Conservation (phyloP, 2,888 invertebrate genomes). For the Brachyptera risi region DNA sequence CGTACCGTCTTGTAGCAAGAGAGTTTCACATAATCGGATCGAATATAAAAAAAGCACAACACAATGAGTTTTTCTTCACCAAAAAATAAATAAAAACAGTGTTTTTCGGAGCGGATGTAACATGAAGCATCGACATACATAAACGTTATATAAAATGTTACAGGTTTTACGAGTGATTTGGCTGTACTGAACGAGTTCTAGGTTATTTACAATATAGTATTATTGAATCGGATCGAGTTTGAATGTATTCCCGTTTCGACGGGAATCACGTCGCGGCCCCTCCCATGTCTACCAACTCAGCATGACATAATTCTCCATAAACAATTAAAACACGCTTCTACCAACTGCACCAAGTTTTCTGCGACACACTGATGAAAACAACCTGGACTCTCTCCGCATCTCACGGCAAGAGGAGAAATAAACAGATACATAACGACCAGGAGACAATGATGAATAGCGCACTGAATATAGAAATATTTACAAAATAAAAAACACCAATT, state of each 20-base stretch:
- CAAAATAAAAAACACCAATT: slow-evolving; percentile 36
- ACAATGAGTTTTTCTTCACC: slow-evolving; percentile 27
- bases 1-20: too few species aligned
- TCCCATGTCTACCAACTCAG: slow-evolving; percentile 15
- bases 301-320: slow-evolving; percentile 7
- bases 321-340: slow-evolving; percentile 1
- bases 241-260: neutral
- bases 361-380: slow-evolving; percentile 5
- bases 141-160: slow-evolving; percentile 7
- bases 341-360: neutral
- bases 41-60: slow-evolving; percentile 29
- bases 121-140: neutral
- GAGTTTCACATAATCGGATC: too few species aligned
- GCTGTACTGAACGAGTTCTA: slow-evolving; percentile 3
- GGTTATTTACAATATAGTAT: neutral
- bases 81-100: slow-evolving; percentile 19
- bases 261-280: slow-evolving; percentile 6
- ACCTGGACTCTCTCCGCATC: neutral
- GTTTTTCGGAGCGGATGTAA: neutral
- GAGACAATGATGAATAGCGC: slow-evolving; percentile 38
- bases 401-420: slow-evolving; percentile 37
- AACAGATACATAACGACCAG: slow-evolving; percentile 39
- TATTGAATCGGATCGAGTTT: neutral
- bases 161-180: slow-evolving; percentile 10
- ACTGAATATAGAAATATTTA: slow-evolving; percentile 39